Evolutionary conservation across 2,113 vertebrate genomes (phyloP), one percentile per base, ranked within the genome.

Genomic region (Oncorhynchus mykiss): DNA sequence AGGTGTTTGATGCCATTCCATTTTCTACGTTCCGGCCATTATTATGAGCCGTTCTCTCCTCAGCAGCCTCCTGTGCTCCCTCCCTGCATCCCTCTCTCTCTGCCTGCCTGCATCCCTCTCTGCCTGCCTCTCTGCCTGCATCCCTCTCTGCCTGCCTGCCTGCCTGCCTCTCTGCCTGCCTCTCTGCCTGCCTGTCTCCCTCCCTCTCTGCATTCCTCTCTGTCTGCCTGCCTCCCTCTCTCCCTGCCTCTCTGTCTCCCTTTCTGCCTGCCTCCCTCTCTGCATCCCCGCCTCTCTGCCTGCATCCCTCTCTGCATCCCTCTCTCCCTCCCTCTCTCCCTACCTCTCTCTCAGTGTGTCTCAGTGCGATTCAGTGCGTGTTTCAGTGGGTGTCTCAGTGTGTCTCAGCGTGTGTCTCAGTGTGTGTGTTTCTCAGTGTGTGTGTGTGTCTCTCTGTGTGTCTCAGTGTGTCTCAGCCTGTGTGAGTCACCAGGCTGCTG

Each of bases 401-500:
- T 65, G 24, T 69, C 18, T 62, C 18, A 20, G 71, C 45, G 71
- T 1, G 39, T 62, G 71, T 73, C 27, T 22, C 18, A 20, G 16
- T 22, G 51, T 18, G 31, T 22, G 67, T 6, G 31, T 34, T 34
- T 18, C 2, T 62, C 4, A 12, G n/a, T 39, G 29, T 57, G 5
- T 34, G 5, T 34, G 39, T 34, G 34, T n/a, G 60, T 34, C 7
- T 68, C 20, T 49, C n/a, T 49, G 39, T 22, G 39, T n/a, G 60
- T 68, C 18, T 49, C n/a, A 66, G 11, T 69, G 51, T 72, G 70
- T 71, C 62, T 74, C 78, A 39, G 70, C 0, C 74, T 73, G 77
- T 71, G 87, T 90, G 80, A 89, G 87, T 91, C 91, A 90, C 87
- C 82, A 84, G 86, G 85, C 83, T 92, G 90, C 92, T 91, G 91